These are phyloP conservation scores for Halictus ligatus DNA, from an alignment of 2,888 invertebrate species.

Conservation along the genomic window DNA sequence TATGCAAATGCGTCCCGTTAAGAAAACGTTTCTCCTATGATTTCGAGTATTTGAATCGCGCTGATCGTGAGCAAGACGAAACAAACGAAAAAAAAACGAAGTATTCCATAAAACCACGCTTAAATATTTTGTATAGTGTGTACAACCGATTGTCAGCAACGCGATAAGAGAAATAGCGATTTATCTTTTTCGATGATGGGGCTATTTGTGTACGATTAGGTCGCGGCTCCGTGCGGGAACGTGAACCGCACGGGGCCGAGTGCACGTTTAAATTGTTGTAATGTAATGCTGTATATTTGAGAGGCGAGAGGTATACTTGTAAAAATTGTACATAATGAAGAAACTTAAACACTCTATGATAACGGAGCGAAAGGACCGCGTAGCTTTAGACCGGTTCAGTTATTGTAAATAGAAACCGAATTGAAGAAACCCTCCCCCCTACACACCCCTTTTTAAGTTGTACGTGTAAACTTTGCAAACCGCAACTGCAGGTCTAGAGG, in stretches of 20 bases:
- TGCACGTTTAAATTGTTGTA: conserved; percentile 72
- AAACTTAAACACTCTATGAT: conserved; percentile 61
- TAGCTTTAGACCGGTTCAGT: conserved; percentile 72
- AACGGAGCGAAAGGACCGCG: conserved; percentile 37
- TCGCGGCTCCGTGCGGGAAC: conserved; percentile 33
- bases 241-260: conserved; percentile 30
- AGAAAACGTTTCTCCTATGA: conserved; percentile 28
- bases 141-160: conserved; percentile 25
- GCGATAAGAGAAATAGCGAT: conserved; percentile 13
- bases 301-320: conserved; percentile 69
- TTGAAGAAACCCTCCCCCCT: conserved; percentile 39
- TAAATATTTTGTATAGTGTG: conserved; percentile 33
- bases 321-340: conserved; percentile 80
- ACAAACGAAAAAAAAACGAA: conserved; percentile 3
- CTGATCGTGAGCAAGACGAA: not conserved
- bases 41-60: conserved; percentile 30
- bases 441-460: conserved; percentile 70
- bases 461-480: conserved; percentile 74
- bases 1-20: conserved; percentile 55
- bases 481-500: conserved; percentile 66
- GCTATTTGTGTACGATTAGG: conserved; percentile 57
- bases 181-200: conserved; percentile 47
- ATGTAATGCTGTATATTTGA: conserved; percentile 78
- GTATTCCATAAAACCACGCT: conserved; percentile 14
- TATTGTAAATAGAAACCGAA: conserved; percentile 75